These are phyloP conservation scores for Pseudomyrmex flavicornis DNA, from an alignment of 1,140 invertebrate genomes.

Conservation along the genomic window DNA sequence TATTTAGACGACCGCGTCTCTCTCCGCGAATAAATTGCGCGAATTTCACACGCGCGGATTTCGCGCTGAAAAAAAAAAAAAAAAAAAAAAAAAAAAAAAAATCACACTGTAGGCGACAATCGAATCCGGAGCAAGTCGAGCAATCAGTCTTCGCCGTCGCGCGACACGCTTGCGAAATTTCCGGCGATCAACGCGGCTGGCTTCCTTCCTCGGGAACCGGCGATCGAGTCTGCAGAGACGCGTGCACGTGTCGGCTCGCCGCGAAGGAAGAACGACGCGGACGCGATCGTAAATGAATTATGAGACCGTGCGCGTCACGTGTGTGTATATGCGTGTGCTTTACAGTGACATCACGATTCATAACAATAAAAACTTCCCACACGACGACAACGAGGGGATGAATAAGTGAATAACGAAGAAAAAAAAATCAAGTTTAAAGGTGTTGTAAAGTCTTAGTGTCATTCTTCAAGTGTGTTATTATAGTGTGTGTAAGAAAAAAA, in stretches of 20 bases:
- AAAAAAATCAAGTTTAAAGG: conserved; percentile 22
- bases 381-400: not conserved
- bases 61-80: no score
- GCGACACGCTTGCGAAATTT: conserved; percentile 15
- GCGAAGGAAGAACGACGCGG: not conserved
- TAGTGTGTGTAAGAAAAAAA: not conserved
- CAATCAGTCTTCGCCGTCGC: conserved; percentile 10
- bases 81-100: not conserved
- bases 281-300: conserved; percentile 13
- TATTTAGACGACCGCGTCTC: not conserved
- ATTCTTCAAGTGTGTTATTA: conserved; percentile 2
- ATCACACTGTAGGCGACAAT: conserved; percentile 8
- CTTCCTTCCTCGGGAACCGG: conserved; percentile 17
- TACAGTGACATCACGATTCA: conserved; percentile 28
- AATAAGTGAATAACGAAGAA: conserved; percentile 5
- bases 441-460: conserved; percentile 26
- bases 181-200: conserved; percentile 2
- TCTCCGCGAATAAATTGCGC: not conserved
- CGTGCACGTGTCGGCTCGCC: conserved; percentile 18
- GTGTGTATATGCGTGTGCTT: conserved; percentile 9
- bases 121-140: conserved; percentile 28
- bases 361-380: conserved; percentile 16
- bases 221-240: conserved; percentile 36
- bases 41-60: no score
- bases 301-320: conserved; percentile 3